Evolutionary conservation across 92 coral and sea anemone species (phyloP).

Genomic region (Chrysogorgia sp.): DNA sequence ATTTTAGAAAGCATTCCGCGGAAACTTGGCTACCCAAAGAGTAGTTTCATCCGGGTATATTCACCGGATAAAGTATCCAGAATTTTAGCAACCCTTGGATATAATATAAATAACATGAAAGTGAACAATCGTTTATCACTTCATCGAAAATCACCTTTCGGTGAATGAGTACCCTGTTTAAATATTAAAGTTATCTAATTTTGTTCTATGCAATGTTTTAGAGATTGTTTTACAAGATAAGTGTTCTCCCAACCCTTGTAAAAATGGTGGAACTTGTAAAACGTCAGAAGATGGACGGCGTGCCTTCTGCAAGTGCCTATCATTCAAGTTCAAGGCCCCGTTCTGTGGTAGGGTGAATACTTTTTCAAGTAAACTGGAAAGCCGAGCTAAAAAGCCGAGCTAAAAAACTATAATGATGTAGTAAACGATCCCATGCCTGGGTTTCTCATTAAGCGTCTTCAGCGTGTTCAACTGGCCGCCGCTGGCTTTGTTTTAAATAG

Average conservation of each 20-base stretch:
- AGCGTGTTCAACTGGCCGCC: too few relatives aligned
- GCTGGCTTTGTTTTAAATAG: too few relatives aligned
- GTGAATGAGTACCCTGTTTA: background rate
- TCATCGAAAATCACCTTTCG: background rate
- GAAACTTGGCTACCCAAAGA: too few relatives aligned
- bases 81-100: too few relatives aligned
- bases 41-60: too few relatives aligned
- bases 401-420: too few relatives aligned
- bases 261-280: conserved; percentile 45
- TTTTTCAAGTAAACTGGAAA: too few relatives aligned
- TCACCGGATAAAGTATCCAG: too few relatives aligned
- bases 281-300: conserved; percentile 26
- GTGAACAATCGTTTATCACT: background rate
- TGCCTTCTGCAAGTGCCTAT: conserved; percentile 20
- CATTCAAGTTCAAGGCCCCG: conserved; percentile 36
- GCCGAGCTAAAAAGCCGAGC: too few relatives aligned
- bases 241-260: conserved; percentile 44
- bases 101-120: background rate
- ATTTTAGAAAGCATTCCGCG: too few relatives aligned
- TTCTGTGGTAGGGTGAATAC: conserved; percentile 35
- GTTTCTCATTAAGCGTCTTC: too few relatives aligned
- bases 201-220: background rate
- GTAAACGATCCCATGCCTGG: too few relatives aligned
- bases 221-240: conserved; percentile 6
- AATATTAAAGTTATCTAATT: background rate